Conservation (phyloP, 2,113 vertebrate species). For the Neolamprologus sp. region DNA sequence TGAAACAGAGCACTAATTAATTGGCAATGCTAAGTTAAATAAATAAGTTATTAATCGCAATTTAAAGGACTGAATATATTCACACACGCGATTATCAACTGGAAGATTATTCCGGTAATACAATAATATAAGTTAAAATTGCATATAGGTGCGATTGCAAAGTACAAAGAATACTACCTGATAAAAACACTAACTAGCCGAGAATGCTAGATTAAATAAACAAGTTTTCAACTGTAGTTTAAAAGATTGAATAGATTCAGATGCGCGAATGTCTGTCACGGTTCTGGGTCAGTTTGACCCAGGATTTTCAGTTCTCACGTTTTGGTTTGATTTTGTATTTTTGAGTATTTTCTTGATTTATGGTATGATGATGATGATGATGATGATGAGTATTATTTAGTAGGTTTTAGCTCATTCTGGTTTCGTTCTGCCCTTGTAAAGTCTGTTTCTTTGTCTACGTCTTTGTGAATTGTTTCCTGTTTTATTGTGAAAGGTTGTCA, state of each 20-base stretch:
- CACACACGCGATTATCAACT: not conserved
- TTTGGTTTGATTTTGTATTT: not conserved
- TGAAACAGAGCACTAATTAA: not conserved
- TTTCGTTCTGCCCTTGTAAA: not conserved
- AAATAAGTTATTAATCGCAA: not conserved
- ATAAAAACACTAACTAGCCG: not conserved
- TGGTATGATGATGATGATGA: not conserved
- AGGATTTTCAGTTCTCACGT: not conserved
- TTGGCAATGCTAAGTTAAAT: not conserved
- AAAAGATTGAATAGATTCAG: not conserved
- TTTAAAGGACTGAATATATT: not conserved
- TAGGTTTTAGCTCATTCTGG: not conserved
- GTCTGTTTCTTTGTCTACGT: not conserved
- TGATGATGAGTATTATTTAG: not conserved
- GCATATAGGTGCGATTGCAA: not conserved
- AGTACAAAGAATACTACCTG: not conserved
- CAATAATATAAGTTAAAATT: not conserved
- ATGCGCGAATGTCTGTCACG: rapidly evolving
- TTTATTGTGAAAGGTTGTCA: not conserved
- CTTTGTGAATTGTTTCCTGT: not conserved
- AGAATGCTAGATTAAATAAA: not conserved
- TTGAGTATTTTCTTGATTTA: not conserved
- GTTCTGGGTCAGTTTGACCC: not conserved
- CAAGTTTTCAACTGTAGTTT: not conserved
- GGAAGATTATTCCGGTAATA: not conserved